Conservation (phyloP, 2,797 vertebrate species). For the Oceanodroma leucorhoa region DNA sequence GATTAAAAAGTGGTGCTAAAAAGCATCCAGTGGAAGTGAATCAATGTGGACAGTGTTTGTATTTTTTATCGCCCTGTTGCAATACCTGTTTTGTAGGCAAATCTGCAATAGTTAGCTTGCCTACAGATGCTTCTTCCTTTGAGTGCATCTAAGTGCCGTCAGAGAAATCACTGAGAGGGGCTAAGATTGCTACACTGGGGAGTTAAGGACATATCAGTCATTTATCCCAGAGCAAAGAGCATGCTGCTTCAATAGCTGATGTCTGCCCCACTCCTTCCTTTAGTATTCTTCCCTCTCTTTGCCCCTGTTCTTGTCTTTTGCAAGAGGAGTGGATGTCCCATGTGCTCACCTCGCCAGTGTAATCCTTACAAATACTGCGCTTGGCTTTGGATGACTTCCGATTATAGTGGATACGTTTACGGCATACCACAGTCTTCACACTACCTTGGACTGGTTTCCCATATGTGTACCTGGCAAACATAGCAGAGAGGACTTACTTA, state of each 20-base stretch:
- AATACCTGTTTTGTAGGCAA: neutral
- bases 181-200: too few relatives aligned
- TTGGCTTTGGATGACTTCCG: constrained; percentile 14
- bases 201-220: neutral
- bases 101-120: neutral
- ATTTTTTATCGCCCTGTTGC: neutral
- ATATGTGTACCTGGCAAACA: constrained; percentile 38
- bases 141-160: neutral
- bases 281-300: neutral
- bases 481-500: neutral
- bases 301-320: neutral
- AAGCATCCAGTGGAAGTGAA: neutral
- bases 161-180: neutral
- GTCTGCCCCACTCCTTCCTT: neutral
- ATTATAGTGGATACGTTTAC: neutral
- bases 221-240: neutral
- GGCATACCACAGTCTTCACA: constrained; percentile 31
- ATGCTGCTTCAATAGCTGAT: neutral
- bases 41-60: neutral
- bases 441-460: constrained; percentile 45
- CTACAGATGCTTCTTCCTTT: neutral
- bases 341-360: constrained; percentile 13
- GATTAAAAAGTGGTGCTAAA: neutral
- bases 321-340: neutral
- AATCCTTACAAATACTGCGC: constrained; percentile 22